Percentiles rank a stretch among this genome's conserved stretches.
Evolutionary conservation across 2,888 invertebrate species (phyloP).

Genomic region (Metacarcinus magister): DNA sequence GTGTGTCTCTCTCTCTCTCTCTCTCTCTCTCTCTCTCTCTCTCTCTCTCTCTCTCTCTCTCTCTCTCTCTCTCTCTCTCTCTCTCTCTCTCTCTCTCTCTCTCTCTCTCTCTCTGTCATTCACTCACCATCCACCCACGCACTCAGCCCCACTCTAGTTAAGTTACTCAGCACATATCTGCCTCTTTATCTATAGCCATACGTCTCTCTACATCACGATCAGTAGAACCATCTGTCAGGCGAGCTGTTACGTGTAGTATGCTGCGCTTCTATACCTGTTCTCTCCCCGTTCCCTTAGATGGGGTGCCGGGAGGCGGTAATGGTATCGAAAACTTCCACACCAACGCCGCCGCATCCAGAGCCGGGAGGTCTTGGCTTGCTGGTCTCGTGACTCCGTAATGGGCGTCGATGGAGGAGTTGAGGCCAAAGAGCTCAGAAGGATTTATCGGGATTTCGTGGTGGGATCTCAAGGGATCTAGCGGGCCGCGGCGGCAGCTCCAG

Average conservation of each 20-base stretch:
- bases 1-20: neutral
- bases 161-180: neutral
- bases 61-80: constrained; percentile 45
- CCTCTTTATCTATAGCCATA: neutral
- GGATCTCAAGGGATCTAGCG: constrained; percentile 27
- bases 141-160: neutral
- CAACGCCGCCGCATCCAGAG: neutral
- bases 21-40: constrained; percentile 52
- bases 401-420: neutral
- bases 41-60: constrained; percentile 16
- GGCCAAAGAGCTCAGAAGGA: neutral
- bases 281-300: neutral
- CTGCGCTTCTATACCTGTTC: neutral
- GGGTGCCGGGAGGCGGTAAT: neutral
- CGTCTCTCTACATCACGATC: neutral
- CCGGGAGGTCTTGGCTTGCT: constrained; percentile 5
- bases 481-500: constrained; percentile 39
- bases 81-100: neutral
- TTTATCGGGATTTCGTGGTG: constrained; percentile 13
- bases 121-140: neutral
- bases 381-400: constrained; percentile 33
- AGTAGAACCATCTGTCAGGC: neutral
- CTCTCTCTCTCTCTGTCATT: constrained; percentile 45
- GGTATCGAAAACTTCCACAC: neutral
- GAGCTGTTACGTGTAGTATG: too few relatives aligned